phyloP scores from a whole-genome alignment of 1,140 invertebrate genomes.

The Solenopsis fugax region DNA sequence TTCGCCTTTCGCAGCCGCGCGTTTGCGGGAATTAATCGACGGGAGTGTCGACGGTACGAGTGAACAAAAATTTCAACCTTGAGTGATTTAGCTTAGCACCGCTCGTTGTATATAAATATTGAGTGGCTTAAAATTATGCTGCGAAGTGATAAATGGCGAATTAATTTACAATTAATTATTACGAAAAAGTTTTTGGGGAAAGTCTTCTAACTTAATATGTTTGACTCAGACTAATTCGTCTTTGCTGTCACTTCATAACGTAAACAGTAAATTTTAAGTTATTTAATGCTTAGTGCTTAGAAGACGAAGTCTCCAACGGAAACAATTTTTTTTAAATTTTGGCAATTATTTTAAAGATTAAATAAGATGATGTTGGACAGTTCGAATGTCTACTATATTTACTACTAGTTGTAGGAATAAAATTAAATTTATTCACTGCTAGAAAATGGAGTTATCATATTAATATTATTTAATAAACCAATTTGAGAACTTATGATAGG shows the following conservation, averaged over 20 bases:
- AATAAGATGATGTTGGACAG: neutral
- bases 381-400: neutral
- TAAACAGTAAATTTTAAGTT: too few species aligned
- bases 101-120: constrained; percentile 22
- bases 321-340: neutral
- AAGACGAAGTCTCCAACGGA: too few species aligned
- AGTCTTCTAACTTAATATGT: too few species aligned
- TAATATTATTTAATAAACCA: neutral
- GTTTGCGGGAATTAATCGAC: constrained; percentile 33
- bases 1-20: neutral
- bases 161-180: neutral
- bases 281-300: too few species aligned
- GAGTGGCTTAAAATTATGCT: neutral
- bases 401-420: neutral
- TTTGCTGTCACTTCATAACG: too few species aligned
- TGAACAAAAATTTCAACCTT: constrained; percentile 12
- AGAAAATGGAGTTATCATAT: neutral
- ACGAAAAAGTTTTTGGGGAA: too few species aligned
- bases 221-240: too few species aligned
- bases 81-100: constrained; percentile 21
- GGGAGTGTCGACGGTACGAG: constrained; percentile 37
- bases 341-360: neutral
- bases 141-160: neutral
- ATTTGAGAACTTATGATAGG: neutral
- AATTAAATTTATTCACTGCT: constrained; percentile 6